Percentiles rank a stretch among this genome's conserved stretches.
These are phyloP conservation scores for Tolypeutes matacus DNA, from an alignment of 2,797 vertebrate species.

Conservation along the genomic window DNA sequence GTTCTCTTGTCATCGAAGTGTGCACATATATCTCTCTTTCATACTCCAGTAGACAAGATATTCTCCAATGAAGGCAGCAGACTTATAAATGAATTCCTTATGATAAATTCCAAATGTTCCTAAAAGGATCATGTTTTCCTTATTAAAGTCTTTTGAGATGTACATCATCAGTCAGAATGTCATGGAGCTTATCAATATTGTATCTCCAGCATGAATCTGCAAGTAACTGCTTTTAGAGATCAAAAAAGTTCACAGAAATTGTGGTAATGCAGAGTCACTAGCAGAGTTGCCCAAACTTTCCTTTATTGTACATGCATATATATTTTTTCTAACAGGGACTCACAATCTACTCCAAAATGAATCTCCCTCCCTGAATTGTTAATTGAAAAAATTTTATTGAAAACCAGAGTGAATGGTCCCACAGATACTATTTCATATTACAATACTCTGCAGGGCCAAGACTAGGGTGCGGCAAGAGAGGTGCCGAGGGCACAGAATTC, in stretches of 20 bases:
- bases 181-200: conserved; percentile 74
- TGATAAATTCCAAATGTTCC: conserved; percentile 77
- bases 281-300: not conserved
- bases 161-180: conserved; percentile 71
- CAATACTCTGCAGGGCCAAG: not conserved
- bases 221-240: conserved; percentile 69
- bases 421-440: not conserved
- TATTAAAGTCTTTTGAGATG: conserved; percentile 74
- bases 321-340: not conserved
- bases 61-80: conserved; percentile 11
- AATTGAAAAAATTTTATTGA: not conserved
- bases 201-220: conserved; percentile 75
- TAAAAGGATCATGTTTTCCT: conserved; percentile 77
- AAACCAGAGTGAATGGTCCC: not conserved
- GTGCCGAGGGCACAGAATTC: no score
- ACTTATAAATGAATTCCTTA: conserved; percentile 80
- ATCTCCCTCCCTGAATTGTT: not conserved
- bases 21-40: not conserved
- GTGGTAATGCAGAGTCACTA: not conserved
- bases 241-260: conserved; percentile 58
- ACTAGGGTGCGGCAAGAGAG: not conserved
- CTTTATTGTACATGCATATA: not conserved
- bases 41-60: conserved; percentile 26
- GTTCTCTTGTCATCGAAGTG: not conserved
- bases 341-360: not conserved